Conservation (phyloP, 2,113 vertebrate genomes). For the Lanius collurio region DNA sequence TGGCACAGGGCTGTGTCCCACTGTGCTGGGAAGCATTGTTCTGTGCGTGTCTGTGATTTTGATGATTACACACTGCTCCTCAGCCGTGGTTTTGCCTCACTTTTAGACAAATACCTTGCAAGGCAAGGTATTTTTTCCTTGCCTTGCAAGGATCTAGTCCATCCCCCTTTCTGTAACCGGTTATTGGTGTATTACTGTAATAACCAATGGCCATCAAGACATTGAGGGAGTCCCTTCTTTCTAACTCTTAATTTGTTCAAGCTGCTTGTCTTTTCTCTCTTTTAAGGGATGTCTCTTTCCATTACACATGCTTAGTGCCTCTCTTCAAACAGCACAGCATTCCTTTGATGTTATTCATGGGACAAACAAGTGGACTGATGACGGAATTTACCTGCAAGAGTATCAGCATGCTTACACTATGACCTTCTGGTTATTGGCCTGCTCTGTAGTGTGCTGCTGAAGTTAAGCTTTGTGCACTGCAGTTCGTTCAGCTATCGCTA, state of each 20-base stretch:
- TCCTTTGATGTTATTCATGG: conserved; percentile 15
- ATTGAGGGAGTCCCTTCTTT: not conserved
- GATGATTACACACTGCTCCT: not conserved
- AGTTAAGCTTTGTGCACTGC: not conserved
- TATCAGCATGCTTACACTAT: not conserved
- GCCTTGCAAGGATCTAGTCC: not conserved
- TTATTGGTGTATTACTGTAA: not conserved
- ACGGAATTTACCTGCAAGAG: conserved; percentile 17
- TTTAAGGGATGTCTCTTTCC: conserved; percentile 9
- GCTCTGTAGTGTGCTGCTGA: not conserved
- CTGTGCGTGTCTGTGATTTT: not conserved
- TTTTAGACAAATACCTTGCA: not conserved
- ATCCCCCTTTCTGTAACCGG: not conserved
- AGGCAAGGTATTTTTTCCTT: not conserved
- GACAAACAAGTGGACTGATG: conserved; percentile 6
- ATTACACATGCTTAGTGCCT: not conserved
- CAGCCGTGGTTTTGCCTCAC: not conserved
- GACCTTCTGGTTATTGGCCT: not conserved
- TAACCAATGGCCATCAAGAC: not conserved
- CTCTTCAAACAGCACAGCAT: not conserved
- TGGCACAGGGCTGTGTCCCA: not conserved
- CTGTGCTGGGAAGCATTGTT: not conserved
- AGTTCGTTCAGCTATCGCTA: not conserved
- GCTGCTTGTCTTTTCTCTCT: not conserved
- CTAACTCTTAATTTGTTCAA: conserved; percentile 3